Percentiles rank a stretch among this genome's conserved stretches.
Evolutionary conservation across 2,113 vertebrate species (phyloP).

Genomic region (Hippoglossus stenolepis): DNA sequence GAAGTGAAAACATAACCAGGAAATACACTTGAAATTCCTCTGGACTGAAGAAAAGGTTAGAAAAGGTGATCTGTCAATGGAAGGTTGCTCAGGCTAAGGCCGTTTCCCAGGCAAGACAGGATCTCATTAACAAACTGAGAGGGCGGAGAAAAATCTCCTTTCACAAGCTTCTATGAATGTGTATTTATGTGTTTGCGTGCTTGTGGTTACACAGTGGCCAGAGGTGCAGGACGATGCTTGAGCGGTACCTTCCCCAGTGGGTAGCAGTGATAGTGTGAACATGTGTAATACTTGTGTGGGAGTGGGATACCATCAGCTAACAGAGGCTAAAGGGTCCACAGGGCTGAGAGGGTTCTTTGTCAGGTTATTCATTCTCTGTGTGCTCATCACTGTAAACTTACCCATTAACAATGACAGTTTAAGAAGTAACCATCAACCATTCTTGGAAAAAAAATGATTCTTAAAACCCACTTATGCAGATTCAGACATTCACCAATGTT

Average conservation of each 20-base stretch:
- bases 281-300: constrained; percentile 2
- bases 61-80: not conserved
- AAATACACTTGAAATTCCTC: not conserved
- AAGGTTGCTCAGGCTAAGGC: not conserved
- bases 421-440: too few species aligned
- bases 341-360: too few species aligned
- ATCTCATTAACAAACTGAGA: not conserved
- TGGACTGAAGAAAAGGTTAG: not conserved
- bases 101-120: not conserved
- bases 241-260: not conserved
- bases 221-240: not conserved
- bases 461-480: too few species aligned
- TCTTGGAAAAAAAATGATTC: too few species aligned
- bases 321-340: too few species aligned
- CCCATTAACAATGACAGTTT: not conserved
- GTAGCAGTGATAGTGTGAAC: not conserved
- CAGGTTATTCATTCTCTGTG: not conserved
- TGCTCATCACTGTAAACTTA: not conserved
- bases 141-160: not conserved
- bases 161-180: not conserved
- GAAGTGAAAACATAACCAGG: not conserved
- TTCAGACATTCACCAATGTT: too few species aligned
- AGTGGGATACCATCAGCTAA: not conserved
- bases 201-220: not conserved
- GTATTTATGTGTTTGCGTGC: not conserved